Percentiles rank a stretch among this genome's conserved stretches.
Conservation (phyloP, 2,797 vertebrate genomes). For the Podargus strigoides region DNA sequence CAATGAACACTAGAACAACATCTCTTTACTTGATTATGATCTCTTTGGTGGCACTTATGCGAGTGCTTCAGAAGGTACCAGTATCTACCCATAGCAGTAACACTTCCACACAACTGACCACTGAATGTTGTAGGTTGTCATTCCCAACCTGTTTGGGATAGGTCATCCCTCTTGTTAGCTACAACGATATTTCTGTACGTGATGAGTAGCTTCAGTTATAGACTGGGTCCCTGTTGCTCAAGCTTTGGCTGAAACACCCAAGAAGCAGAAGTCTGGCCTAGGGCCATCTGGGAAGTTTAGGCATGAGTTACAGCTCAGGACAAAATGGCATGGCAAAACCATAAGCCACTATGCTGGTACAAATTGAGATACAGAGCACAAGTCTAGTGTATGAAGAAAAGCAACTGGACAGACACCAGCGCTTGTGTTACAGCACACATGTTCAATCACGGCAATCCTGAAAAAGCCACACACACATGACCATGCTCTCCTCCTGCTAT, state of each 20-base stretch:
- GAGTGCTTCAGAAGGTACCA: not conserved
- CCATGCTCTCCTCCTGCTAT: not conserved
- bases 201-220: not conserved
- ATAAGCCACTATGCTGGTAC: not conserved
- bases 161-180: not conserved
- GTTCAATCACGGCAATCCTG: not conserved
- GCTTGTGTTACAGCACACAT: not conserved
- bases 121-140: not conserved
- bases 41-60: accelerated
- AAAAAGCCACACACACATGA: not conserved
- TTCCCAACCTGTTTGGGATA: not conserved
- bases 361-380: conserved; percentile 34
- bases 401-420: not conserved
- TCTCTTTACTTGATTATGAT: not conserved
- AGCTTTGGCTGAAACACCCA: not conserved
- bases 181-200: not conserved
- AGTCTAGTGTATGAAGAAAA: not conserved
- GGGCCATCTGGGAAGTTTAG: not conserved
- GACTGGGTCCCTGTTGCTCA: not conserved
- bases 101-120: not conserved
- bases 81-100: not conserved
- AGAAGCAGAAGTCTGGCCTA: not conserved
- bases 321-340: not conserved
- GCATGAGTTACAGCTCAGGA: not conserved
- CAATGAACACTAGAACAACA: not conserved